Evolutionary conservation across 2,888 invertebrate genomes (phyloP).

Genomic region (Sisyra nigra): DNA sequence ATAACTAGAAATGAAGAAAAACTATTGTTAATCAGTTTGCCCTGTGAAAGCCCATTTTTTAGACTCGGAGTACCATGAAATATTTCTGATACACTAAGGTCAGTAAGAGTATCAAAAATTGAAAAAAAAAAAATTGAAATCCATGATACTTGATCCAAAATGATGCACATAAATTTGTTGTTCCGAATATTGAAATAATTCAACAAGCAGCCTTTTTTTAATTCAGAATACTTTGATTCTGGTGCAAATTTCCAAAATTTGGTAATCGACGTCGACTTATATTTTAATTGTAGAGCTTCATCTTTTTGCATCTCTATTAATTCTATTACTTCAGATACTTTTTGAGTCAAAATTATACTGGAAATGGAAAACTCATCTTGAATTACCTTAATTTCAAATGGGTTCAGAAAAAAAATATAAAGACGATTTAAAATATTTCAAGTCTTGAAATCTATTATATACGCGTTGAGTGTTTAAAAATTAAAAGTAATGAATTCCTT

Average conservation of each 20-base stretch:
- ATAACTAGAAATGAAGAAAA: no score
- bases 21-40: no score
- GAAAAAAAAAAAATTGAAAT: no score
- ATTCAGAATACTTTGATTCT: conserved; percentile 13
- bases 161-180: conserved; percentile 12
- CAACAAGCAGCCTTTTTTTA: conserved; percentile 13
- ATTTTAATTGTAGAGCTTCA: conserved; percentile 12
- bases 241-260: conserved; percentile 14
- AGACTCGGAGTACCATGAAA: no score
- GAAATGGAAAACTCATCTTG: conserved; percentile 14
- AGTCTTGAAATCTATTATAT: conserved; percentile 12
- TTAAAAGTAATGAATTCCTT: no score
- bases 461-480: no score
- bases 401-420: no score
- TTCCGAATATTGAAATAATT: conserved; percentile 14
- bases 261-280: conserved; percentile 11
- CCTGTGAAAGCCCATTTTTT: no score
- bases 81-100: no score
- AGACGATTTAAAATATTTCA: conserved; percentile 11
- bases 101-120: no score
- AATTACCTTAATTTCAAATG: no score
- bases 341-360: conserved; percentile 15
- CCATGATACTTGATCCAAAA: conserved; percentile 5
- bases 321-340: conserved; percentile 15
- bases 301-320: conserved; percentile 15